Percentiles rank a stretch among this genome's conserved stretches.
Conservation (phyloP, 92 coral and sea anemone genomes). For the Epizoanthus stellaris region DNA sequence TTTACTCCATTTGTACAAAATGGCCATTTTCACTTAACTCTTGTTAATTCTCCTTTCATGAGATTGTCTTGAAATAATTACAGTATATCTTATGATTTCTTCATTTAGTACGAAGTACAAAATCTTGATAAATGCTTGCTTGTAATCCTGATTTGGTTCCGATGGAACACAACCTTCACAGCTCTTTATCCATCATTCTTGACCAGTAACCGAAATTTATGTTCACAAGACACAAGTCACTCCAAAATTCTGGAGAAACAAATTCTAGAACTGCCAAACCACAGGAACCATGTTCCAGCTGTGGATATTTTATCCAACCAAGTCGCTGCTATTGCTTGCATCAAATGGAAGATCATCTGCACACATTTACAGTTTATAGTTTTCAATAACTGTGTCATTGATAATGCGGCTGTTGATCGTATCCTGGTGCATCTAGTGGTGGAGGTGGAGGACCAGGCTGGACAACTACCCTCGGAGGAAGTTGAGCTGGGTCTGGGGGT, state of each 20-base stretch:
- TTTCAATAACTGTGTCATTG: slow-evolving; percentile 47
- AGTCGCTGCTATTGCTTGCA: neutral
- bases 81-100: no score
- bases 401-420: slow-evolving; percentile 94
- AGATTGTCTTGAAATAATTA: no score
- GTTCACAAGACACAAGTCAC: neutral
- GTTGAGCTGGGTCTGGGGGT: slow-evolving; percentile 96
- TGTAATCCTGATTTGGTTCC: no score
- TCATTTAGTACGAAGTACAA: no score
- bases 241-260: neutral
- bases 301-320: neutral
- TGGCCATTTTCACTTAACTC: no score
- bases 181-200: neutral
- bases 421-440: slow-evolving; percentile 80
- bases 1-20: no score
- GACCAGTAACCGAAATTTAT: neutral
- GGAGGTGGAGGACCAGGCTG: slow-evolving; percentile 75
- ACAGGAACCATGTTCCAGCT: neutral
- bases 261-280: neutral
- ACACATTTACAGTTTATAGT: slow-evolving; percentile 21
- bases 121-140: no score
- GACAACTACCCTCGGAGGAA: slow-evolving; percentile 87
- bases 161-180: no score
- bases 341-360: neutral
- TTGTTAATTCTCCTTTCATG: no score